phyloP scores from a whole-genome alignment of 2,113 vertebrate genomes.

The Nycticorax nycticorax region DNA sequence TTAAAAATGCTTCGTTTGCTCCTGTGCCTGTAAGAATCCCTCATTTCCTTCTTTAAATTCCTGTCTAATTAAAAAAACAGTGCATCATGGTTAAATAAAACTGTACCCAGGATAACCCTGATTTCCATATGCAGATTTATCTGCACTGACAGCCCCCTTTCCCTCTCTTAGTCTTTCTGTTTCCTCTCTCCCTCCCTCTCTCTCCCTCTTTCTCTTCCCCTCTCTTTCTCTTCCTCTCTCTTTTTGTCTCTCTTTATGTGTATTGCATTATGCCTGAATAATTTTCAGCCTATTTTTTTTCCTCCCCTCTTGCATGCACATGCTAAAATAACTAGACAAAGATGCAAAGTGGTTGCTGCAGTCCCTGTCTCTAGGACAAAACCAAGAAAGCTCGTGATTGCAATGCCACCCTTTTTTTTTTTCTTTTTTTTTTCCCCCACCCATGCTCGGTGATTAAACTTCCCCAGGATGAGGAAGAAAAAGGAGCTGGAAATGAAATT shows the following conservation, averaged over 20 bases:
- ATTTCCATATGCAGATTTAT: constrained; percentile 99
- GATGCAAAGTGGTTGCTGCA: constrained; percentile 74
- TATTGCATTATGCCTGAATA: constrained; percentile 87
- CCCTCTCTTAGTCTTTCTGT: constrained; percentile 58
- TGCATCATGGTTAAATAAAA: constrained; percentile 86
- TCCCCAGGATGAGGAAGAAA: constrained; percentile 70
- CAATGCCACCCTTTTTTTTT: constrained; percentile 51
- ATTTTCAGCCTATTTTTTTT: constrained; percentile 82
- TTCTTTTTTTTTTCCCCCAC: background rate
- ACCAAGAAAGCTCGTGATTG: constrained; percentile 55
- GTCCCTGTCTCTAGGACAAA: constrained; percentile 58
- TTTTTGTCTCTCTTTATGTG: constrained; percentile 71
- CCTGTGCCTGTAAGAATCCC: constrained; percentile 54
- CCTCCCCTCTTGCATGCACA: constrained; percentile 46
- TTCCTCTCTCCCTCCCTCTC: constrained; percentile 65
- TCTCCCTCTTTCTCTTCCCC: constrained; percentile 71
- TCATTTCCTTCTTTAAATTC: constrained; percentile 73
- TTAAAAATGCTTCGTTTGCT: constrained; percentile 24
- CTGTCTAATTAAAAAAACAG: constrained; percentile 81
- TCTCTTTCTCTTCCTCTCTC: constrained; percentile 63
- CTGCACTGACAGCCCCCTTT: constrained; percentile 85
- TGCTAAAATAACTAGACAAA: constrained; percentile 74
- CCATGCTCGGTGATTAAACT: constrained; percentile 71
- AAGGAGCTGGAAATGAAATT: constrained; percentile 69
- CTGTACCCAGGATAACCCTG: constrained; percentile 87